Conservation (phyloP, 2,113 vertebrate species). For the Scatophagus argus region DNA sequence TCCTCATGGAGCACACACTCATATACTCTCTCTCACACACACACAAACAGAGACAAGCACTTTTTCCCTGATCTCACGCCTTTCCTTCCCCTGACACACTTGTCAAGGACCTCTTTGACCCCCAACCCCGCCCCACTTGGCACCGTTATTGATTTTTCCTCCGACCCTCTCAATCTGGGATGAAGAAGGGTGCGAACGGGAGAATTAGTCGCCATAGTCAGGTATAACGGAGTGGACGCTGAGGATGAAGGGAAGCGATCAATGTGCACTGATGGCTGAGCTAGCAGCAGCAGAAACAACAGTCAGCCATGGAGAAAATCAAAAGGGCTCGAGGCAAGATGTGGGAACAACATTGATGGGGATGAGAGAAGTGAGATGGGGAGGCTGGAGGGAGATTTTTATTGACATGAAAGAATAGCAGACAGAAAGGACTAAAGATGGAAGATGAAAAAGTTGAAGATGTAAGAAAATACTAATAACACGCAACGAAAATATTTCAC, state of each 20-base stretch:
- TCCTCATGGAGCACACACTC: conserved; percentile 60
- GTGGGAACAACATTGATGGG: conserved; percentile 81
- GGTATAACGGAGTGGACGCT: conserved; percentile 83
- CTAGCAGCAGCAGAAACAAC: conserved; percentile 80
- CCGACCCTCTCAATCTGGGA: conserved; percentile 87
- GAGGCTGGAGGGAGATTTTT: conserved; percentile 52
- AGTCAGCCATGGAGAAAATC: conserved; percentile 72
- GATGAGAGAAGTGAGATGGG: conserved; percentile 56
- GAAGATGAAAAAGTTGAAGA: not conserved
- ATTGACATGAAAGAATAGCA: not conserved
- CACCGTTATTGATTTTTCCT: conserved; percentile 88
- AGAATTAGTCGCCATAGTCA: conserved; percentile 79
- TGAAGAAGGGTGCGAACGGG: conserved; percentile 84
- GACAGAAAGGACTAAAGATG: too few relatives aligned
- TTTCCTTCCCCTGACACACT: conserved; percentile 88
- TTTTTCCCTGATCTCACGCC: conserved; percentile 72
- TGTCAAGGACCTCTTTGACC: conserved; percentile 93
- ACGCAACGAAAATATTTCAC: not conserved
- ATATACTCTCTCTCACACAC: not conserved
- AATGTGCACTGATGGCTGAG: conserved; percentile 87
- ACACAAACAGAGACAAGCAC: conserved; percentile 31
- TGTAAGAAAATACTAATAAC: not conserved
- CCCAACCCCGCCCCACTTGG: conserved; percentile 88
- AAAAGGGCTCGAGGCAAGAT: conserved; percentile 78
- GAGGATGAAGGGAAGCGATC: conserved; percentile 86